These are phyloP conservation scores for Actinia tenebrosa DNA, from an alignment of 64 coral and sea anemone genomes.

Conservation along the genomic window DNA sequence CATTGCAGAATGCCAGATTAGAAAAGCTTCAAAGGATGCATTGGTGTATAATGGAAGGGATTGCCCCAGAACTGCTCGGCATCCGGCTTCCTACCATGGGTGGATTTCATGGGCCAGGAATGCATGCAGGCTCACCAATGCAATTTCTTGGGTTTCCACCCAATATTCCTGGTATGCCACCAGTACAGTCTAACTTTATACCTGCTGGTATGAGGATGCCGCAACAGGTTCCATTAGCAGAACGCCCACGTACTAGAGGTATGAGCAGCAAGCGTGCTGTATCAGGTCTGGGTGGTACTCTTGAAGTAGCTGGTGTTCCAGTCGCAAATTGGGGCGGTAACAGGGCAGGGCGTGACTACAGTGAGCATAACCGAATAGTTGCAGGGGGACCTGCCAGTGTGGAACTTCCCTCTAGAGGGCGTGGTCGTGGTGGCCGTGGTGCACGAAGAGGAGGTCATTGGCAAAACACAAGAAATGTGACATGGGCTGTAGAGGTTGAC, in stretches of 20 bases:
- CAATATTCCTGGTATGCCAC: constrained; percentile 33
- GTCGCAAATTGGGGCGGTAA: constrained; percentile 94
- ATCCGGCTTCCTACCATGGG: constrained; percentile 26
- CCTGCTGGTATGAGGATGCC: constrained; percentile 64
- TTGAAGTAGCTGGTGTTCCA: constrained; percentile 95
- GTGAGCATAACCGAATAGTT: constrained; percentile 72
- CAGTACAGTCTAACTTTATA: constrained; percentile 39
- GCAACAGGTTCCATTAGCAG: constrained; percentile 38
- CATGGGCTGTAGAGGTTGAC: constrained; percentile 86
- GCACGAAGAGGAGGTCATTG: constrained; percentile 32
- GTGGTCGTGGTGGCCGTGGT: constrained; percentile 65
- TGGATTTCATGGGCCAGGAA: constrained; percentile 51
- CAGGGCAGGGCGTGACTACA: constrained; percentile 93
- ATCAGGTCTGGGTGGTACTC: constrained; percentile 80
- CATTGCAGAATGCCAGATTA: constrained; percentile 62
- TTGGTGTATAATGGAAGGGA: constrained; percentile 89
- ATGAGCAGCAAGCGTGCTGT: constrained; percentile 79
- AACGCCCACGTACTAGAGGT: constrained; percentile 67
- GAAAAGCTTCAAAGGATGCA: constrained; percentile 84
- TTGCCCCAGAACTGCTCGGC: constrained; percentile 55
- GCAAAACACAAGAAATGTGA: constrained; percentile 59
- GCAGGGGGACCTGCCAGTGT: constrained; percentile 92
- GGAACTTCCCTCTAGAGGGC: constrained; percentile 54
- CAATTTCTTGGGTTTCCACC: constrained; percentile 62
- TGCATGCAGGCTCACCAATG: constrained; percentile 54